phyloP scores from a whole-genome alignment of 2,888 invertebrate species.

The Tiphia femorata region DNA sequence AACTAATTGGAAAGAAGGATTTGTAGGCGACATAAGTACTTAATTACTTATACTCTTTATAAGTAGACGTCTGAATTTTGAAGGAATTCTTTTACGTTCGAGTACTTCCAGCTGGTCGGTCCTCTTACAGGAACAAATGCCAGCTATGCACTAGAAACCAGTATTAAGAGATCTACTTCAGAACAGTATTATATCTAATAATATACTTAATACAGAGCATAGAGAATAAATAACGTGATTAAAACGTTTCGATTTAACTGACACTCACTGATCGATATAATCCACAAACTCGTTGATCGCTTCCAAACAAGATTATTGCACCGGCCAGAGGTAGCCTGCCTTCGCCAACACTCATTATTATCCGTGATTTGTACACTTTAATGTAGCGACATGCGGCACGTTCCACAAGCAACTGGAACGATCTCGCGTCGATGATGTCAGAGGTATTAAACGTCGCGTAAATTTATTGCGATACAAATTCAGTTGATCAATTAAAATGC shows the following conservation, averaged over 20 bases:
- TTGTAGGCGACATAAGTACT: too few species aligned
- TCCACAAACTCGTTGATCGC: conserved; percentile 1
- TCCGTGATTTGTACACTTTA: too few species aligned
- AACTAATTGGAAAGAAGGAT: neutral
- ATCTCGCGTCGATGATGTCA: neutral
- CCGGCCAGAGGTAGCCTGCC: too few species aligned
- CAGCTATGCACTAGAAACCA: conserved; percentile 56
- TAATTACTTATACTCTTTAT: neutral
- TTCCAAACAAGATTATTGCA: too few species aligned
- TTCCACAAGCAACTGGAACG: too few species aligned
- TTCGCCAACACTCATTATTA: too few species aligned
- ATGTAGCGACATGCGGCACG: too few species aligned
- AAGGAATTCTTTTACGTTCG: neutral
- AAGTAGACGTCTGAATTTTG: neutral
- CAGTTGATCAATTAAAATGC: too few species aligned
- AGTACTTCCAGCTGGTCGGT: neutral
- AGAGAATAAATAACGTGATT: neutral
- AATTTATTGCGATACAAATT: too few species aligned
- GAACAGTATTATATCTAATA: conserved; percentile 58
- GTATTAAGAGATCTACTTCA: conserved; percentile 63
- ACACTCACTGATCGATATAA: conserved; percentile 16
- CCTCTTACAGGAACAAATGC: conserved; percentile 6
- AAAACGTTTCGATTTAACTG: neutral
- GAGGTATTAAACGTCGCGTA: too few species aligned
- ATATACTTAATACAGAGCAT: conserved; percentile 13